phyloP scores from a whole-genome alignment of 2,888 invertebrate species.

The Athalia rosae region DNA sequence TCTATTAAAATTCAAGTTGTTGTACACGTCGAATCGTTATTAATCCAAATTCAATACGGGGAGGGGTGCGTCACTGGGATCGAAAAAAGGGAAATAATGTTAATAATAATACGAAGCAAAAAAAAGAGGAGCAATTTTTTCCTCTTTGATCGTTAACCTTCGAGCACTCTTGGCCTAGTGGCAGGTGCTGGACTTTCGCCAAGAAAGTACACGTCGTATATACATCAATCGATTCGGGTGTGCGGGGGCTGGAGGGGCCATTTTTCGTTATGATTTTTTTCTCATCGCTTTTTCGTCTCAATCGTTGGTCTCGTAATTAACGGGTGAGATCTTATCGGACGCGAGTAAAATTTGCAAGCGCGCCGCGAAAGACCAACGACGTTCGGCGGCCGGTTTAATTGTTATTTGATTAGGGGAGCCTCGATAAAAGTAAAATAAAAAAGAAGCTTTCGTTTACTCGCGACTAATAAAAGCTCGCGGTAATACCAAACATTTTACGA shows the following conservation, averaged over 20 bases:
- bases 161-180: constrained; percentile 4
- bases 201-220: not conserved
- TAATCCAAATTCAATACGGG: too few relatives aligned
- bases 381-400: not conserved
- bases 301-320: too few relatives aligned
- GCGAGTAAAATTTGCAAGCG: not conserved
- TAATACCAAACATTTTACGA: constrained; percentile 16
- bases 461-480: constrained; percentile 8
- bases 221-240: not conserved
- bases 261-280: not conserved
- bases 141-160: not conserved
- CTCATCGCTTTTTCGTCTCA: not conserved
- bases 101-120: not conserved
- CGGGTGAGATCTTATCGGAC: not conserved
- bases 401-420: not conserved
- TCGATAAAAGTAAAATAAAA: not conserved
- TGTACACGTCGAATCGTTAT: too few relatives aligned
- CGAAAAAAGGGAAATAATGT: not conserved
- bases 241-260: not conserved
- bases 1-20: too few relatives aligned
- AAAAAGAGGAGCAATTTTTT: not conserved
- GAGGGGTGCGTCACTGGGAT: too few relatives aligned
- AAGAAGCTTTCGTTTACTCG: constrained; percentile 5
- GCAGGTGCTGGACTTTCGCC: not conserved
- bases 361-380: not conserved